These are phyloP conservation scores for Accipiter cooperii DNA, from an alignment of 2,113 vertebrate genomes.

Conservation along the genomic window DNA sequence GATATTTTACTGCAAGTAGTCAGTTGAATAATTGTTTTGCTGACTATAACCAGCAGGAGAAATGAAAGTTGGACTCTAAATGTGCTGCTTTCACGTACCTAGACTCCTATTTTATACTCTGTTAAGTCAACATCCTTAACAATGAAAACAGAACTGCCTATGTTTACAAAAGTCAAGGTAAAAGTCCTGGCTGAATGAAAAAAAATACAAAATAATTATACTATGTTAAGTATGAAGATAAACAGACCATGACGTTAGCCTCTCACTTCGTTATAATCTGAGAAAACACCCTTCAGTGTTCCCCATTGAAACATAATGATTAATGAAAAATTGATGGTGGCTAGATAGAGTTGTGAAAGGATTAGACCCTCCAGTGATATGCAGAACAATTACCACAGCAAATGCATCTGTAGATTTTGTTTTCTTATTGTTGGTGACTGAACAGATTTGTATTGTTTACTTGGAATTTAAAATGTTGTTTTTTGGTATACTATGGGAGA, in stretches of 20 bases:
- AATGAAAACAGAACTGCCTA: constrained; percentile 3
- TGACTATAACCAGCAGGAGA: not conserved
- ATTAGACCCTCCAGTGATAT: not conserved
- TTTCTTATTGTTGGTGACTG: not conserved
- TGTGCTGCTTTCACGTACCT: not conserved
- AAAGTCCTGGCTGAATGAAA: constrained; percentile 7
- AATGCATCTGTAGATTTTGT: not conserved
- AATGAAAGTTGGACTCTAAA: not conserved
- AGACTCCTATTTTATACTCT: constrained; percentile 46
- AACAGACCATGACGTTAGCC: constrained; percentile 37
- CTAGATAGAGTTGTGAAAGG: constrained; percentile 45
- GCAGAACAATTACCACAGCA: not conserved
- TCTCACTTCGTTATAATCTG: constrained; percentile 49
- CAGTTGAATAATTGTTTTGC: not conserved
- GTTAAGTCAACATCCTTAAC: constrained; percentile 38
- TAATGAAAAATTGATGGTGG: constrained; percentile 40
- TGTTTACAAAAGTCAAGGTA: constrained; percentile 46
- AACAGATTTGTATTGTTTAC: not conserved
- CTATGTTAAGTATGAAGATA: constrained; percentile 52
- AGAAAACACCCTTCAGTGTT: constrained; percentile 55
- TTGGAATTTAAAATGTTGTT: not conserved
- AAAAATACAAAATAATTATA: not conserved
- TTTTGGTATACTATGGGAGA: not conserved
- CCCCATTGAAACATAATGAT: constrained; percentile 51
- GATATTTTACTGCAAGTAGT: not conserved